Evolutionary conservation across 1,140 invertebrate species (phyloP).

Genomic region (Musca vetustissima): DNA sequence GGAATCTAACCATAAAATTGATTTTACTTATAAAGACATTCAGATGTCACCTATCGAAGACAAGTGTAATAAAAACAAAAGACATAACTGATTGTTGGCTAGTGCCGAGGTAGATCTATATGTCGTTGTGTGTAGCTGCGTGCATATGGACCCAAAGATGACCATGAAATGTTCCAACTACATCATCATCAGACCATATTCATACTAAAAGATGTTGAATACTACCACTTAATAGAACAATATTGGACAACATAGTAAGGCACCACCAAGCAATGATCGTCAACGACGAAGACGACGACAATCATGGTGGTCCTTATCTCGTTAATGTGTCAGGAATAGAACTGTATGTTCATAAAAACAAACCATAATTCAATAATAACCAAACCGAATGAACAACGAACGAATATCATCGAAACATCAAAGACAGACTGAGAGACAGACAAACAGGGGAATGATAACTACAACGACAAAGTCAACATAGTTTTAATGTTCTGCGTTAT

Average conservation of each 20-base stretch:
- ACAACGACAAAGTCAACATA: too few relatives aligned
- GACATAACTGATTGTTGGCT: slow-evolving; percentile 15
- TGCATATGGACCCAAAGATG: not conserved
- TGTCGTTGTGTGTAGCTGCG: not conserved
- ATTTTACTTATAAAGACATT: slow-evolving; percentile 22
- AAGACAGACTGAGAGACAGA: too few relatives aligned
- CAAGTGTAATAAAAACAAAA: slow-evolving; percentile 21
- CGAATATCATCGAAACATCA: too few relatives aligned
- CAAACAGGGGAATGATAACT: too few relatives aligned
- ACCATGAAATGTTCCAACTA: slow-evolving; percentile 6
- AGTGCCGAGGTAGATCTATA: not conserved
- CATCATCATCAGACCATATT: too few relatives aligned
- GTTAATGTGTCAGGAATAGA: slow-evolving; percentile 18
- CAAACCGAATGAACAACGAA: too few relatives aligned
- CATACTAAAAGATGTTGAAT: not conserved
- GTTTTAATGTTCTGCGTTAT: too few relatives aligned
- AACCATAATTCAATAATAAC: slow-evolving; percentile 20
- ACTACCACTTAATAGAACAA: too few relatives aligned
- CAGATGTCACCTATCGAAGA: slow-evolving; percentile 13
- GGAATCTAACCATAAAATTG: slow-evolving; percentile 7
- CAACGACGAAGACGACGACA: not conserved
- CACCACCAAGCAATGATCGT: too few relatives aligned
- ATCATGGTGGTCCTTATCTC: slow-evolving; percentile 19
- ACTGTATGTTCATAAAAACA: slow-evolving; percentile 2
- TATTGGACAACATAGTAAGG: too few relatives aligned